A percentile compares a stretch with the other conserved stretches of the same genome.
phyloP scores from a whole-genome alignment of 2,888 invertebrate species.

The Coremacera marginata region DNA sequence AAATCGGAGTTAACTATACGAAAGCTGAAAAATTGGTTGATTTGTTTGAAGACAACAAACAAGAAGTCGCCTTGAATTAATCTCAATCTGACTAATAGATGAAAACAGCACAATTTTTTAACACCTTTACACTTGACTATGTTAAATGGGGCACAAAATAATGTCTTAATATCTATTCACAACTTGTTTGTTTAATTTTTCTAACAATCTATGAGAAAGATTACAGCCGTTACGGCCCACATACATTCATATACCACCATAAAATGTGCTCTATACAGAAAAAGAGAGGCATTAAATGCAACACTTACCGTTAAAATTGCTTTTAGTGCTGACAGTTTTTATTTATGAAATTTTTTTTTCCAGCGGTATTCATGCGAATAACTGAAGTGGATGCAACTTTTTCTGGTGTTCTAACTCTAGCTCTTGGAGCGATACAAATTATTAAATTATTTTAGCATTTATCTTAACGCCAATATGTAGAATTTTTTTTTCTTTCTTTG shows the following conservation, averaged over 20 bases:
- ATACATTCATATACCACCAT: neutral
- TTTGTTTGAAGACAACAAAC: too few relatives aligned
- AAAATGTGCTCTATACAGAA: too few relatives aligned
- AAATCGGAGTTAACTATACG: too few relatives aligned
- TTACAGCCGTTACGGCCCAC: conserved; percentile 3
- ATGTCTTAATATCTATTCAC: too few relatives aligned
- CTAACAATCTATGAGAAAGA: conserved; percentile 11
- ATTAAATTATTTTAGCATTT: conserved; percentile 24
- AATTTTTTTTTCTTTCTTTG: neutral
- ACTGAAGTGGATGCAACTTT: neutral
- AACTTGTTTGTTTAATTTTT: neutral
- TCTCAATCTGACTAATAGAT: too few relatives aligned
- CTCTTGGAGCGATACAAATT: neutral
- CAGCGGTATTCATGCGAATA: too few relatives aligned
- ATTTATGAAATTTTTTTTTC: neutral
- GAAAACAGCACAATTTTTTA: too few relatives aligned
- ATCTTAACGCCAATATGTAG: conserved; percentile 18
- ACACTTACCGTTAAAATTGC: conserved; percentile 19
- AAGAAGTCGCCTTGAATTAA: too few relatives aligned
- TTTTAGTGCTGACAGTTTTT: neutral
- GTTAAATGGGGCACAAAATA: too few relatives aligned
- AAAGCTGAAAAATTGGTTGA: too few relatives aligned
- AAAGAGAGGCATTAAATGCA: neutral
- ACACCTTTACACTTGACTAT: too few relatives aligned
- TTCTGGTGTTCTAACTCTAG: neutral